phyloP scores from a whole-genome alignment of 2,113 vertebrate species.

The Emydocephalus ijimae region DNA sequence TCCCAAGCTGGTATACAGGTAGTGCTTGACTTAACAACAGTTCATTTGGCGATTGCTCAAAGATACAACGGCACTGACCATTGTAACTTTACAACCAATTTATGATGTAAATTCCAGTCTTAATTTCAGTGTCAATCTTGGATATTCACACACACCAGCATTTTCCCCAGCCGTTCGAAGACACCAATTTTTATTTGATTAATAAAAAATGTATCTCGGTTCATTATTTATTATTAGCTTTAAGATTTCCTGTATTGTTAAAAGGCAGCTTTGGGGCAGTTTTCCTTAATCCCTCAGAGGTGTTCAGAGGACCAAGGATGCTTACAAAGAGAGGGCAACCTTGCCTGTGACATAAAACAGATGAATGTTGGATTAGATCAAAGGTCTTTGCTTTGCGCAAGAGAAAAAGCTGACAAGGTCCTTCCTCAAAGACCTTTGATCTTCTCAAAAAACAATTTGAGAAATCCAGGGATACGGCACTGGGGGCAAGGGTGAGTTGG shows the following conservation, averaged over 20 bases:
- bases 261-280: neutral
- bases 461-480: neutral
- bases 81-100: neutral
- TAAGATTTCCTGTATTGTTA: neutral
- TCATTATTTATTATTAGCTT: neutral
- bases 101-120: neutral
- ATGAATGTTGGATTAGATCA: neutral
- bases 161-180: neutral
- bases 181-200: neutral
- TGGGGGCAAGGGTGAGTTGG: neutral
- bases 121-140: neutral
- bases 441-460: neutral
- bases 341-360: neutral
- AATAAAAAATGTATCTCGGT: neutral
- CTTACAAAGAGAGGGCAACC: neutral
- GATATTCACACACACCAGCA: neutral
- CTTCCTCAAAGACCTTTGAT: neutral
- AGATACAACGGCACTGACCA: too few species aligned
- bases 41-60: too few species aligned
- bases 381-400: neutral
- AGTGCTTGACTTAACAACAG: too few species aligned
- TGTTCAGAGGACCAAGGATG: neutral
- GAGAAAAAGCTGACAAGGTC: neutral
- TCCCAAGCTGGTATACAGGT: neutral
- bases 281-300: neutral